A percentile compares a stretch with the other conserved stretches of the same genome.
These are phyloP conservation scores for Ciconia maguari DNA, from an alignment of 2,113 vertebrate genomes.

Conservation along the genomic window DNA sequence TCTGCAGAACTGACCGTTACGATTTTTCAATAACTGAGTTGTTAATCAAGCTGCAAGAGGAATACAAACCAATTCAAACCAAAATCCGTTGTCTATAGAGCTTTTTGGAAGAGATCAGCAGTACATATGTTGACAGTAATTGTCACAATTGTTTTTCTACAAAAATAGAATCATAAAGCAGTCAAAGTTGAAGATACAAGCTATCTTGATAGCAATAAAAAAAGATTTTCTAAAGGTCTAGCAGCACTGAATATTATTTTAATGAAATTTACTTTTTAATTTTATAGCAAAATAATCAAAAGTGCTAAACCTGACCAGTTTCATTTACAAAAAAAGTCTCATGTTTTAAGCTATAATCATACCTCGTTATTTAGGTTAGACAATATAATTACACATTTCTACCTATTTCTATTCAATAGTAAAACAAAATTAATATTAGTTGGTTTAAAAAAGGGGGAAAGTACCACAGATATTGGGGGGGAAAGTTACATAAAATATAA, in stretches of 20 bases:
- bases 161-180: neutral
- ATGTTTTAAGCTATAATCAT: constrained; percentile 41
- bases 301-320: constrained; percentile 72
- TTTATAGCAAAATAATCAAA: constrained; percentile 77
- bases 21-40: neutral
- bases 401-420: constrained; percentile 46
- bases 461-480: constrained; percentile 75
- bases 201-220: neutral
- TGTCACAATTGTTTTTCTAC: neutral
- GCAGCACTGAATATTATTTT: constrained; percentile 78
- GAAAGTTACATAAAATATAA: constrained; percentile 44
- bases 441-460: constrained; percentile 58
- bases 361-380: constrained; percentile 59
- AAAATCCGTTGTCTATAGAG: neutral
- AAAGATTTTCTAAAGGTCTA: constrained; percentile 50
- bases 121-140: neutral
- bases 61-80: neutral
- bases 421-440: constrained; percentile 71
- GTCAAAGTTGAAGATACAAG: neutral
- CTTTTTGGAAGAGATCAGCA: neutral
- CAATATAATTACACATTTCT: constrained; percentile 56
- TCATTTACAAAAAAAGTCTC: constrained; percentile 62
- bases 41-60: neutral
- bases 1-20: neutral
- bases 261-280: constrained; percentile 69